Evolutionary conservation across 2,797 vertebrate genomes (phyloP).

Genomic region (Enteromius unitaeniatus): DNA sequence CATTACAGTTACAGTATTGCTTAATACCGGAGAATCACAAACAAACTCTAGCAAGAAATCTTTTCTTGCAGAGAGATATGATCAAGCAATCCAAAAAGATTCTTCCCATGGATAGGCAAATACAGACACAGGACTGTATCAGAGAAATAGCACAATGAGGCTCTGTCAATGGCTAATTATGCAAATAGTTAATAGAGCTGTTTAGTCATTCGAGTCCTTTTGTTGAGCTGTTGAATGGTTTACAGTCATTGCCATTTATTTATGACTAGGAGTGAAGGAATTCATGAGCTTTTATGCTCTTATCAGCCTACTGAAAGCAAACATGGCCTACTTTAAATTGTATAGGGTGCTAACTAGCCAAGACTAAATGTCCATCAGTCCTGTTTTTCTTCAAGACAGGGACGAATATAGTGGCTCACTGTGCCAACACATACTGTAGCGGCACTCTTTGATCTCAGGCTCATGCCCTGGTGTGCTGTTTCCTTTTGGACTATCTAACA

Average conservation of each 20-base stretch:
- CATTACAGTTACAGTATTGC: slow-evolving; percentile 15
- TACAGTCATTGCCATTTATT: slow-evolving; percentile 24
- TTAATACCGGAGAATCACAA: slow-evolving; percentile 1
- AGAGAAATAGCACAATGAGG: slow-evolving; percentile 17
- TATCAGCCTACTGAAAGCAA: slow-evolving; percentile 29
- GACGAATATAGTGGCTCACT: slow-evolving; percentile 29
- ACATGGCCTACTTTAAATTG: slow-evolving; percentile 32
- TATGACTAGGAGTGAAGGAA: slow-evolving; percentile 28
- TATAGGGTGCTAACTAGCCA: slow-evolving; percentile 13
- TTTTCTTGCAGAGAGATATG: slow-evolving; percentile 11
- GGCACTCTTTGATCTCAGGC: slow-evolving; percentile 16
- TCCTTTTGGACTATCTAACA: not conserved
- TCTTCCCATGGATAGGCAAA: slow-evolving; percentile 7
- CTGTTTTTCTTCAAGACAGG: not conserved
- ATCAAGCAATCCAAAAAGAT: slow-evolving; percentile 24
- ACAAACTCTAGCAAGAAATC: not conserved
- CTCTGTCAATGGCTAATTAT: slow-evolving; percentile 34
- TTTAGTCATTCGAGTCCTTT: slow-evolving; percentile 31
- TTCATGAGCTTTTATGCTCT: slow-evolving; percentile 32
- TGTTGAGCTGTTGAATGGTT: slow-evolving; percentile 38
- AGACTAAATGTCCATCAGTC: slow-evolving; percentile 4
- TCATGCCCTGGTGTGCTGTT: not conserved
- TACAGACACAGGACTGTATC: slow-evolving; percentile 34
- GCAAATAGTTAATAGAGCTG: slow-evolving; percentile 42
- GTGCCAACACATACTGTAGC: not conserved